A percentile compares a stretch with the other conserved stretches of the same genome.
phyloP scores from a whole-genome alignment of 2,797 vertebrate species.

The Liparis tanakae region DNA sequence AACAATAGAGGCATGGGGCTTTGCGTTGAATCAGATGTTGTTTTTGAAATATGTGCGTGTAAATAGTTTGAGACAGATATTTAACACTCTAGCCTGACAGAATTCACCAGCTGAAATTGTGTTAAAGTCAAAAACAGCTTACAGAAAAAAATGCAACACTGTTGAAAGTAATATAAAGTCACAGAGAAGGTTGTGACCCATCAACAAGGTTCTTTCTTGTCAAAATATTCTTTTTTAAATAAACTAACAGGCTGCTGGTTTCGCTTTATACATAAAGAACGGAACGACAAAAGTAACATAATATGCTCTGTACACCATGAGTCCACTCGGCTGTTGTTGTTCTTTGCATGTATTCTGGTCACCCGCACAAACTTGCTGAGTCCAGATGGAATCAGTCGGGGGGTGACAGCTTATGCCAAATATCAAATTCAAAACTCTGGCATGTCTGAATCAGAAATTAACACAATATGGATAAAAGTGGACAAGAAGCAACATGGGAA shows the following conservation, averaged over 20 bases:
- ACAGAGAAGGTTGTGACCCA: slow-evolving; percentile 51
- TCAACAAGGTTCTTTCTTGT: slow-evolving; percentile 38
- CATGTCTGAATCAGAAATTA: slow-evolving; percentile 67
- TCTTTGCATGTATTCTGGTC: slow-evolving; percentile 31
- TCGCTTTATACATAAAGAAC: background rate
- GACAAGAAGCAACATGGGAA: slow-evolving; percentile 33
- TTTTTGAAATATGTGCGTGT: slow-evolving; percentile 39
- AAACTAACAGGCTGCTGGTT: background rate
- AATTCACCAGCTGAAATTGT: slow-evolving; percentile 59
- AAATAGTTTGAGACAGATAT: slow-evolving; percentile 54
- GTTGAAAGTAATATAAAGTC: slow-evolving; percentile 62
- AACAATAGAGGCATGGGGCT: slow-evolving; percentile 18
- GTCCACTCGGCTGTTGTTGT: background rate
- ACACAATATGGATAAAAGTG: slow-evolving; percentile 55
- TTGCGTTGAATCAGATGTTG: slow-evolving; percentile 42
- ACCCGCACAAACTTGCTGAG: slow-evolving; percentile 54
- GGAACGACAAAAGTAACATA: slow-evolving; percentile 31
- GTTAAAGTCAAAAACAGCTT: slow-evolving; percentile 69
- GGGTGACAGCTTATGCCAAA: slow-evolving; percentile 59
- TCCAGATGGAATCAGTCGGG: slow-evolving; percentile 77
- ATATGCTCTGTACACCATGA: slow-evolving; percentile 25
- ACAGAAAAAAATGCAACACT: slow-evolving; percentile 47
- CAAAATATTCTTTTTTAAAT: slow-evolving; percentile 34
- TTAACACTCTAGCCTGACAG: slow-evolving; percentile 48
- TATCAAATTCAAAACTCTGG: slow-evolving; percentile 65